Conservation (phyloP, 2,888 invertebrate species). For the Watsonalla binaria region DNA sequence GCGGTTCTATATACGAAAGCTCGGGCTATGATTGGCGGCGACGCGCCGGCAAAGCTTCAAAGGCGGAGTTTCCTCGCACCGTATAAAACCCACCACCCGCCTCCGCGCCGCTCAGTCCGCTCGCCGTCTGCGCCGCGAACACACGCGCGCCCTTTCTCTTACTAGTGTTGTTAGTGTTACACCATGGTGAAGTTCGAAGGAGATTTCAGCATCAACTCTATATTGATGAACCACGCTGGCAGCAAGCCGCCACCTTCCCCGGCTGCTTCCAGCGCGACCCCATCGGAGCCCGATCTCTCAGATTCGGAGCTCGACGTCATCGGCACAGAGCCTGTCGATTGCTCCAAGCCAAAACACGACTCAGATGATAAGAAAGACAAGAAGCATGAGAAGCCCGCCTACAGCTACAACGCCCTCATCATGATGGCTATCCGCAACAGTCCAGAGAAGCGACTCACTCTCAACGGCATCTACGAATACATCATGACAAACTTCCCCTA, state of each 20-base stretch:
- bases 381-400: slow-evolving; percentile 96
- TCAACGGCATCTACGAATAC: slow-evolving; percentile 99
- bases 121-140: slow-evolving; percentile 54
- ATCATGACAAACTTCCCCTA: slow-evolving; percentile 99
- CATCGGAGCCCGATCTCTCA: slow-evolving; percentile 66
- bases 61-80: slow-evolving; percentile 43
- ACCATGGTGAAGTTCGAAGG: slow-evolving; percentile 80
- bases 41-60: slow-evolving; percentile 31
- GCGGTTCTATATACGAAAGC: slow-evolving; percentile 68
- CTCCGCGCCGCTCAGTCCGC: slow-evolving; percentile 69
- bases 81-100: slow-evolving; percentile 62
- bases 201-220: slow-evolving; percentile 89
- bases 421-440: slow-evolving; percentile 99
- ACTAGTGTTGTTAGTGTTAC: slow-evolving; percentile 44
- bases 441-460: slow-evolving; percentile 93
- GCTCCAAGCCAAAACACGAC: slow-evolving; percentile 74
- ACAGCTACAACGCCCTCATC: slow-evolving; percentile 98
- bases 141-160: slow-evolving; percentile 47
- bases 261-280: slow-evolving; percentile 54
- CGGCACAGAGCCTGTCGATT: slow-evolving; percentile 86
- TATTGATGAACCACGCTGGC: slow-evolving; percentile 81
- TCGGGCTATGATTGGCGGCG: slow-evolving; percentile 44
- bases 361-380: slow-evolving; percentile 68
- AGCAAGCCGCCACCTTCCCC: slow-evolving; percentile 64
- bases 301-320: slow-evolving; percentile 88